Conservation (phyloP, 2,888 invertebrate species). For the Drosophila mercatorum region DNA sequence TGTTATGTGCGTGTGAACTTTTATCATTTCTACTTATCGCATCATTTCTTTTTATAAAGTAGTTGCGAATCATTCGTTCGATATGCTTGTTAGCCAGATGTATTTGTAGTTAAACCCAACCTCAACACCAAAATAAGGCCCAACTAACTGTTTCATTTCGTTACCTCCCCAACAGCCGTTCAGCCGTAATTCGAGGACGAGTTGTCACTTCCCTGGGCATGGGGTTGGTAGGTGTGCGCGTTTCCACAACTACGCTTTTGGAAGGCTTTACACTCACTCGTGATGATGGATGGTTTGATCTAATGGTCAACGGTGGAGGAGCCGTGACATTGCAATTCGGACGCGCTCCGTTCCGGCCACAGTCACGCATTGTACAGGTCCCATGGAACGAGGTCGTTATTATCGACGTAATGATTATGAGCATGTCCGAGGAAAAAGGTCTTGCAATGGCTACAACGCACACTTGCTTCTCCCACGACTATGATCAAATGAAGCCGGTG, state of each 20-base stretch:
- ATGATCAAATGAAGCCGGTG: constrained; percentile 96
- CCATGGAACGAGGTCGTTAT: constrained; percentile 99
- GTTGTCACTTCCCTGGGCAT: constrained; percentile 96
- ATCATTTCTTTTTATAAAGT: constrained; percentile 56
- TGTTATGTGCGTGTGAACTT: constrained; percentile 83
- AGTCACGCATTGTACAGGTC: constrained; percentile 94
- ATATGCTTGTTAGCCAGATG: constrained; percentile 65
- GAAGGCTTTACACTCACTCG: constrained; percentile 98
- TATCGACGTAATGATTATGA: constrained; percentile 94
- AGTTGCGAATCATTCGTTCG: constrained; percentile 62
- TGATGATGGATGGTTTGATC: constrained; percentile 98
- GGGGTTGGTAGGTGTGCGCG: constrained; percentile 97
- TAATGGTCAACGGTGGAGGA: constrained; percentile 99
- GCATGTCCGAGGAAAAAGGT: constrained; percentile 91
- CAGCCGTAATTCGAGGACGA: constrained; percentile 97
- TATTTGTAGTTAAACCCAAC: constrained; percentile 30
- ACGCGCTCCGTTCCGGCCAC: constrained; percentile 94
- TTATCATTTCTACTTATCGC: constrained; percentile 68
- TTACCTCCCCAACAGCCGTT: constrained; percentile 88
- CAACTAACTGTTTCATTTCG: constrained; percentile 50
- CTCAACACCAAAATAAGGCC: constrained; percentile 34
- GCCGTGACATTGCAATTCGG: constrained; percentile 98
- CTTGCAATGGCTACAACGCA: constrained; percentile 88
- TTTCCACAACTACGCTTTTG: constrained; percentile 96
- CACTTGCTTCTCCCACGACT: constrained; percentile 94